These are phyloP conservation scores for Malthinus flaveolus DNA, from an alignment of 2,888 invertebrate species.

Conservation along the genomic window DNA sequence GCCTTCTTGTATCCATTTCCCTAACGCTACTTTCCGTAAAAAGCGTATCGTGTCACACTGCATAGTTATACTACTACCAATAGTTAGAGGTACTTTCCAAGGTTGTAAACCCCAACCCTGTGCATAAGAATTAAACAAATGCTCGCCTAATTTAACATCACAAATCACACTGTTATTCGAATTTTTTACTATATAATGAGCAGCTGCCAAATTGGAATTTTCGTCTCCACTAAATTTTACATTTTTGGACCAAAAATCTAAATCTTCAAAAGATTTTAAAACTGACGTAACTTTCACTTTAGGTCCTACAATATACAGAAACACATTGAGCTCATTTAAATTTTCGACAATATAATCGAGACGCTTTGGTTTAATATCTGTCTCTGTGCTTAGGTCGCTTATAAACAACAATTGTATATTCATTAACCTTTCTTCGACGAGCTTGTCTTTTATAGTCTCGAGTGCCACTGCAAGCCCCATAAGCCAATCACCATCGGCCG, in stretches of 20 bases:
- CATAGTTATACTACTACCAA: conserved; percentile 6
- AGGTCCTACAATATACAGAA: conserved; percentile 25
- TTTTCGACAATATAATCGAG: conserved; percentile 3
- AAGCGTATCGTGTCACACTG: conserved; percentile 4
- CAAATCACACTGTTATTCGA: conserved; percentile 13
- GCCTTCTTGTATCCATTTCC: neutral
- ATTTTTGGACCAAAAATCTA: conserved; percentile 13
- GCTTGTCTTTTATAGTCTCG: conserved; percentile 9
- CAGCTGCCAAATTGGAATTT: conserved; percentile 10
- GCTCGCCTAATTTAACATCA: conserved; percentile 13
- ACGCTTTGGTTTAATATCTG: conserved; percentile 5
- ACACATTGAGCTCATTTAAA: conserved; percentile 8
- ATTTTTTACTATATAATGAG: conserved; percentile 9
- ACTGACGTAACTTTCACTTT: conserved; percentile 11
- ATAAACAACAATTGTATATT: conserved; percentile 18
- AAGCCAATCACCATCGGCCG: conserved; percentile 16
- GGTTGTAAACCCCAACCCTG: conserved; percentile 12
- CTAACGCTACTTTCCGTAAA: neutral
- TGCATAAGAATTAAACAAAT: conserved; percentile 13
- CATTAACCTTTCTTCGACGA: conserved; percentile 4
- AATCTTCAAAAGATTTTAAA: conserved; percentile 11
- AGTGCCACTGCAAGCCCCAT: conserved; percentile 13
- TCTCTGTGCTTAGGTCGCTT: conserved; percentile 10
- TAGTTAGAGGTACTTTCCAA: conserved; percentile 21
- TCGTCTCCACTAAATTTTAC: conserved; percentile 12